Evolutionary conservation across 2,113 vertebrate species (phyloP).

Genomic region (Catharus minimus): DNA sequence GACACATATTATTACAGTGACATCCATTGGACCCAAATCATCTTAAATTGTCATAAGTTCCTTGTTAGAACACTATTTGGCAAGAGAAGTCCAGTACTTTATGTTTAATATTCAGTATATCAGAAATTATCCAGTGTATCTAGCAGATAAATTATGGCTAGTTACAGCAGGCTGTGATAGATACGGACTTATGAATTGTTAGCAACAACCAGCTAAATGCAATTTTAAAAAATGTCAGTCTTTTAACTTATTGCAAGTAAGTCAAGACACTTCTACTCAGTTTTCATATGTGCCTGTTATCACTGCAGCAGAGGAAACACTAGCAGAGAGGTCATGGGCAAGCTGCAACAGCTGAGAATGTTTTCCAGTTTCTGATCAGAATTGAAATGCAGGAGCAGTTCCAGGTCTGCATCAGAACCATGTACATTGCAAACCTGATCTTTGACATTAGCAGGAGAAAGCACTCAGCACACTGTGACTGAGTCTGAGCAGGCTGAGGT

Average conservation of each 20-base stretch:
- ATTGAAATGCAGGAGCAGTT: neutral
- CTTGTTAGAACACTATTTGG: neutral
- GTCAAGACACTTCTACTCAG: neutral
- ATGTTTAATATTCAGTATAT: neutral
- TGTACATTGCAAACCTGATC: neutral
- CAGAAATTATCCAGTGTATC: neutral
- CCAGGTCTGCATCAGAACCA: neutral
- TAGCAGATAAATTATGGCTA: neutral
- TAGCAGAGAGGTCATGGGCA: neutral
- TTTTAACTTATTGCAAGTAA: neutral
- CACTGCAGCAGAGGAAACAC: neutral
- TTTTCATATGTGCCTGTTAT: neutral
- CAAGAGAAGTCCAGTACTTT: neutral
- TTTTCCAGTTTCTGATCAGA: neutral
- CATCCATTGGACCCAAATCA: neutral
- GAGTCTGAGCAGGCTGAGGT: neutral
- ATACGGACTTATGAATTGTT: rapidly evolving
- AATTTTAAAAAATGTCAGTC: neutral
- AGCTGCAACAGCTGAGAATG: rapidly evolving
- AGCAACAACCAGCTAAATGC: neutral
- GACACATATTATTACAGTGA: neutral
- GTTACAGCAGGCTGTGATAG: neutral
- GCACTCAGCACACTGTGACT: neutral
- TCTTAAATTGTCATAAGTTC: neutral
- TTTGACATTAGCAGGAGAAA: neutral